Conservation (phyloP, 2,113 vertebrate genomes). For the Equus przewalskii region DNA sequence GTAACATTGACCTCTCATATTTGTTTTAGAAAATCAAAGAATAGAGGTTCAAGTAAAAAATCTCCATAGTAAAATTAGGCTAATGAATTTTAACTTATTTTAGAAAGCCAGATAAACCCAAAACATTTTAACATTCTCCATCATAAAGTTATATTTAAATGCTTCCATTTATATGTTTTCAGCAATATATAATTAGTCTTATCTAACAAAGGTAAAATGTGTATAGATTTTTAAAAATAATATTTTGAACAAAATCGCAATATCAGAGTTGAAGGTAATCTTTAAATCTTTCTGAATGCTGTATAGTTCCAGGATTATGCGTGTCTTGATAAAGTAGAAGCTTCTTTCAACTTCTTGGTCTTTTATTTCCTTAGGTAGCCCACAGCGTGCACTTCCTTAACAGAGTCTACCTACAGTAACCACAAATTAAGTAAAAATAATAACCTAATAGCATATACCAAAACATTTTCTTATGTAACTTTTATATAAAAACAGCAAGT, state of each 20-base stretch:
- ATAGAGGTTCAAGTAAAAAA: not conserved
- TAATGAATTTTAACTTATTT: slow-evolving; percentile 39
- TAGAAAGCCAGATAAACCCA: not conserved
- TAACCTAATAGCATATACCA: not conserved
- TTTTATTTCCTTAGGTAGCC: not conserved
- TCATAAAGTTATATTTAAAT: not conserved
- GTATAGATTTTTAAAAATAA: not conserved
- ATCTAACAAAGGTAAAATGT: not conserved
- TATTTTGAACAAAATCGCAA: slow-evolving; percentile 4
- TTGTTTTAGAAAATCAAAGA: not conserved
- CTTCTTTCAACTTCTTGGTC: not conserved
- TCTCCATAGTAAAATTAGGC: not conserved
- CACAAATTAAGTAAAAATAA: not conserved
- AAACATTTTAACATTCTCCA: not conserved
- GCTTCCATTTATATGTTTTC: not conserved
- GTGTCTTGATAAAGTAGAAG: not conserved
- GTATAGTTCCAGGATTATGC: not conserved
- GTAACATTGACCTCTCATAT: not conserved
- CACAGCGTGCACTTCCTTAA: not conserved
- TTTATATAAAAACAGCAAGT: not conserved
- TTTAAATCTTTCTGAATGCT: not conserved
- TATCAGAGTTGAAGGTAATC: not conserved
- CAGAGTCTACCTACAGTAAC: not conserved
- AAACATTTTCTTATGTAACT: not conserved
- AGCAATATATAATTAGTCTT: not conserved